These are phyloP conservation scores for Todiramphus chloris DNA, from an alignment of 2,113 vertebrate genomes.

Conservation along the genomic window DNA sequence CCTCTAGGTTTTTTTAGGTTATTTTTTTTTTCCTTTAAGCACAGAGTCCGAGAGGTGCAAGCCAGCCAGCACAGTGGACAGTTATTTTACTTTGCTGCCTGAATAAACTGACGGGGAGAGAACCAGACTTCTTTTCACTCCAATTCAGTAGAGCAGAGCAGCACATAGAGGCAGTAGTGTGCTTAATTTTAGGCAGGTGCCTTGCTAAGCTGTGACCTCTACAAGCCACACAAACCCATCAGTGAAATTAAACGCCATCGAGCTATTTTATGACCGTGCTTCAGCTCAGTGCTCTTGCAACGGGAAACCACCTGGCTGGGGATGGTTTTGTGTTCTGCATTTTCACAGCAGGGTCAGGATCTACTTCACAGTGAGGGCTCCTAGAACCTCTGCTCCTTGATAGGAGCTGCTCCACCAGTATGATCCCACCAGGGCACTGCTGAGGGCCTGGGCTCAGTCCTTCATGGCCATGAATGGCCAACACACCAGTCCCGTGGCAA, in stretches of 20 bases:
- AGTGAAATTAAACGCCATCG: not conserved
- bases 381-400: not conserved
- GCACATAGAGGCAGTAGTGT: not conserved
- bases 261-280: not conserved
- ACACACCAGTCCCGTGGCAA: not conserved
- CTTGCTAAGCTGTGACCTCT: not conserved
- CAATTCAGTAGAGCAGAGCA: not conserved
- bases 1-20: constrained; percentile 4
- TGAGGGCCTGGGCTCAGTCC: not conserved
- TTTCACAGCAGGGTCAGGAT: not conserved
- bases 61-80: constrained; percentile 15
- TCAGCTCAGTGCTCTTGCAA: not conserved
- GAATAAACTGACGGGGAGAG: not conserved
- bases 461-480: not conserved
- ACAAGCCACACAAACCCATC: not conserved
- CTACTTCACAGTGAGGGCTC: not conserved
- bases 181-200: constrained; percentile 32
- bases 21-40: not conserved
- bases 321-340: not conserved
- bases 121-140: not conserved
- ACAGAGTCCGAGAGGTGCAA: not conserved
- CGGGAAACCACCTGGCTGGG: not conserved
- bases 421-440: not conserved
- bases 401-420: not conserved
- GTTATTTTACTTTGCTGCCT: constrained; percentile 17